Evolutionary conservation across 1,140 invertebrate species (phyloP).

Genomic region (Drosophila pachea): DNA sequence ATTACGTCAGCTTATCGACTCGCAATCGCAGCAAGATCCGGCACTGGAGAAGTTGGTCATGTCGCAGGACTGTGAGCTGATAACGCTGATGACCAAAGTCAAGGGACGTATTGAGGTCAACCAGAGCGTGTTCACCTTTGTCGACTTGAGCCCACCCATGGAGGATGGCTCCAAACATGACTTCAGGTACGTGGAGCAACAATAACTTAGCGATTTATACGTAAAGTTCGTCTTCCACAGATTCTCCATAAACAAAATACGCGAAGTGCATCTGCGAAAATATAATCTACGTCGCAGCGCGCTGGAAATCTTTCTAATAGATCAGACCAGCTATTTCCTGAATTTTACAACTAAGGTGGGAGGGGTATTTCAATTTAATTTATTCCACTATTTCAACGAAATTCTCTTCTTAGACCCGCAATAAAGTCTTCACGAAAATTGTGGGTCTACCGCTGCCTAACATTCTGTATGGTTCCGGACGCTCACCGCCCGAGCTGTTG

Average conservation of each 20-base stretch:
- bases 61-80: conserved; percentile 83
- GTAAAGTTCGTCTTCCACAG: conserved; percentile 29
- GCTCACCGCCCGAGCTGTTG: conserved; percentile 83
- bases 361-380: background rate
- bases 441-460: conserved; percentile 82
- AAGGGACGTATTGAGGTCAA: conserved; percentile 84
- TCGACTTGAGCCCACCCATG: conserved; percentile 81
- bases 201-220: background rate
- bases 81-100: conserved; percentile 83
- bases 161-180: conserved; percentile 81
- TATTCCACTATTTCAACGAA: background rate
- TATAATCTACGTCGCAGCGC: conserved; percentile 84
- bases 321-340: conserved; percentile 85
- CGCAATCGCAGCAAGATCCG: conserved; percentile 72
- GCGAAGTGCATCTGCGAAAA: conserved; percentile 83
- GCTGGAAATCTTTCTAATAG: conserved; percentile 84
- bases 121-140: conserved; percentile 83
- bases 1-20: conserved; percentile 63
- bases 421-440: conserved; percentile 83
- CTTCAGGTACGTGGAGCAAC: conserved; percentile 69
- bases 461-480: conserved; percentile 81
- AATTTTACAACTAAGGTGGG: conserved; percentile 84
- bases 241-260: conserved; percentile 81
- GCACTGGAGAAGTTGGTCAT: conserved; percentile 81
- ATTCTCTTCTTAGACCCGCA: conserved; percentile 79